These are phyloP conservation scores for Larimichthys polyactis DNA, from an alignment of 2,113 vertebrate genomes.

Conservation along the genomic window DNA sequence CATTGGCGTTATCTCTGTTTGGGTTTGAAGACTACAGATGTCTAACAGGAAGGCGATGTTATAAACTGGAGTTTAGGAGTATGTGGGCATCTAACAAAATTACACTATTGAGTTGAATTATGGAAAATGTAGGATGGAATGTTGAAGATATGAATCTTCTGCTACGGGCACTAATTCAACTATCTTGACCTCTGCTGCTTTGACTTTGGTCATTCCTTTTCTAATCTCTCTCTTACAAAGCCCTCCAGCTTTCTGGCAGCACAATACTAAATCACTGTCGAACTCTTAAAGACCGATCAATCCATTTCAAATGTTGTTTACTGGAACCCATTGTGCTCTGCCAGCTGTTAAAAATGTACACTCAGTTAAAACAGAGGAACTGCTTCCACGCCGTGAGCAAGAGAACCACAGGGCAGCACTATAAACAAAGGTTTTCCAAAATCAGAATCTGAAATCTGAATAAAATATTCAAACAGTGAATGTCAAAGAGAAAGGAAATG, in stretches of 20 bases:
- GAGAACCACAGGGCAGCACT: not conserved
- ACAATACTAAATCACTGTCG: not conserved
- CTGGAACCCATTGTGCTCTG: not conserved
- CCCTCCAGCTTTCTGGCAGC: not conserved
- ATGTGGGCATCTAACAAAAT: not conserved
- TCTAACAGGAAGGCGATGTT: no score
- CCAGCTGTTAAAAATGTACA: conserved; percentile 1
- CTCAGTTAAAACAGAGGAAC: not conserved
- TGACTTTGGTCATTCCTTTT: not conserved
- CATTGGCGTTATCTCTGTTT: no score
- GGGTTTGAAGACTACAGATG: no score
- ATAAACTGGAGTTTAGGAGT: no score
- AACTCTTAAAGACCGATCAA: not conserved
- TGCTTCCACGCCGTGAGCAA: not conserved
- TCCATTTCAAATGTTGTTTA: not conserved
- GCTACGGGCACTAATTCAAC: not conserved
- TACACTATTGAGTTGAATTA: not conserved
- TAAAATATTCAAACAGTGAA: not conserved
- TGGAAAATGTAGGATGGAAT: not conserved
- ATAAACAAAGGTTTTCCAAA: not conserved
- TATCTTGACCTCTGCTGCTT: not conserved
- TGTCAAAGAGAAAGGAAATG: not conserved
- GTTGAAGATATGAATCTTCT: not conserved
- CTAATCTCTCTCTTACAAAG: not conserved
- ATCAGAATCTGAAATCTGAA: not conserved